Base-by-base conservation (phyloP, 2,888 invertebrate species). In the Xanthorhoe designata region DNA sequence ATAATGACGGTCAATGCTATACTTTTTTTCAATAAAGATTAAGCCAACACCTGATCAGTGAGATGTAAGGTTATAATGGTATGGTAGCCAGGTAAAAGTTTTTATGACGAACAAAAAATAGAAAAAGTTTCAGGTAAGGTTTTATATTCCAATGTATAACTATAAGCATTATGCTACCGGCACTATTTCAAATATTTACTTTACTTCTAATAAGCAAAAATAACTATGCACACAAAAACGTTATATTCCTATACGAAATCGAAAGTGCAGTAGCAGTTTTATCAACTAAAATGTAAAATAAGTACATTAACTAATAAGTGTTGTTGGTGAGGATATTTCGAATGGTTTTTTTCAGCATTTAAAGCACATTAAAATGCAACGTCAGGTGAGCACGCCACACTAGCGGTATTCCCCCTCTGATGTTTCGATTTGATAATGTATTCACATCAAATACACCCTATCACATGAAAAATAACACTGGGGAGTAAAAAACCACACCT, bases 1-100 rank as follows among this genome's bases (percentile, higher is more conserved):
- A 76, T 76, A 75, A 75, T 69, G 75, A 75, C 74, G 75, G 74
- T 82, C 82, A 83, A 82, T 80, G 78, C 45, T 68, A 73, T 73
- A 69, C 72, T 75, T 70, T 72, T 71, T 77, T 72, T 74, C 72
- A 47, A 71, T 76, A 70, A 71, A 81, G 81, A 86, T 87, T 84
- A 84, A 85, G 82, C 83, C 81, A 80, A 83, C 89, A 88, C 88
- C 89, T 88, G 86, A 86, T 84, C 83, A 76, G 73, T 70, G 68
- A 77, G 75, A 76, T 71, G 75, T 72, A 76, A 77, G 78, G 79
- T 77, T 72, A 73, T 73, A 73, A 76, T 80, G 81, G 84, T 85
- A 81, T 82, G 75, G 85, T 80, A 84, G 83, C 70, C 89, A 91
- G 90, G 90, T 90, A 90, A 76, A 66, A 35, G 72, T 83, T 86